Evolutionary conservation across 37 sponge, comb jelly and placozoan species (phyloP).

Genomic region (Agelas oroides): DNA sequence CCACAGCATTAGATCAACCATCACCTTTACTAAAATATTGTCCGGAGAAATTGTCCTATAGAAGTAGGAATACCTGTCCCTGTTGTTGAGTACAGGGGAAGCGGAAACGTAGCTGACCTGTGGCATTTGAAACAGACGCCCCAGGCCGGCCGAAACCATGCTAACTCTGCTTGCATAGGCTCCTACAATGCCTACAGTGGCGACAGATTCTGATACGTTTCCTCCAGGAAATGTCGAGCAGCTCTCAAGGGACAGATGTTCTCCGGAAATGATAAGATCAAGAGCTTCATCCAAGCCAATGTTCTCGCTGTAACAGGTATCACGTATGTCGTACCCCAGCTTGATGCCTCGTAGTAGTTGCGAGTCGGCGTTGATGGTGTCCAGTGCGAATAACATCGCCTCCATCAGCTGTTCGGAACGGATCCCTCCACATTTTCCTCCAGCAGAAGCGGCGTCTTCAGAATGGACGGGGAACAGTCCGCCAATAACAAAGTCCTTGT

Average conservation of each 20-base stretch:
- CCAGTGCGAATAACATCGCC: conserved; percentile 81
- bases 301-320: conserved; percentile 72
- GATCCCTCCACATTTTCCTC: background rate
- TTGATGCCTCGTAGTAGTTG: conserved; percentile 48
- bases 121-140: conserved; percentile 68
- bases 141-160: conserved; percentile 57
- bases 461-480: conserved; percentile 80
- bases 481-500: conserved; percentile 63
- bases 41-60: conserved; percentile 79
- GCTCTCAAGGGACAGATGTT: background rate
- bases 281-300: conserved; percentile 70
- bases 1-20: conserved; percentile 60
- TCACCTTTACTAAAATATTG: conserved; percentile 63
- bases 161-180: conserved; percentile 66
- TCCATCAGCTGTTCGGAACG: conserved; percentile 46
- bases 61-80: conserved; percentile 69
- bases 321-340: conserved; percentile 80
- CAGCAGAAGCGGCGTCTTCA: background rate
- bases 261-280: conserved; percentile 54
- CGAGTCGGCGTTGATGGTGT: conserved; percentile 58
- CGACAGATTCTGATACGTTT: background rate
- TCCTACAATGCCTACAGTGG: conserved; percentile 57
- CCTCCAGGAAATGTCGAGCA: background rate
- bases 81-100: conserved; percentile 58
- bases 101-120: conserved; percentile 82